These are phyloP conservation scores for Sebastiscus tertius DNA, from an alignment of 2,797 vertebrate genomes.

Conservation along the genomic window DNA sequence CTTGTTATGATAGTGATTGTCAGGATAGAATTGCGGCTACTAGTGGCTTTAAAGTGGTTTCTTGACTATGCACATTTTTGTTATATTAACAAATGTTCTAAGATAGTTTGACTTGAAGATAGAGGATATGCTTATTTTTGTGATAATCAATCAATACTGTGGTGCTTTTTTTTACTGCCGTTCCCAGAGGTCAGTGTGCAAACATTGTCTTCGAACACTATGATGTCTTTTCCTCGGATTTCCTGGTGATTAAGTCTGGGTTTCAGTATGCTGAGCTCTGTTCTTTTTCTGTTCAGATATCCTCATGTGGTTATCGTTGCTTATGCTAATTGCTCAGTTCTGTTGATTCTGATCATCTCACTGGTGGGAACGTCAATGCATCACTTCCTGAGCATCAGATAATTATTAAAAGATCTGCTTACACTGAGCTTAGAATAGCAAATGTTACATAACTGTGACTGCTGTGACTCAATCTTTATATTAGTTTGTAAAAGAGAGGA, in stretches of 20 bases:
- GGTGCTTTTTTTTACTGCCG: neutral
- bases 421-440: neutral
- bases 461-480: neutral
- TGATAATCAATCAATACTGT: slow-evolving; percentile 45
- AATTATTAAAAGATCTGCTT: neutral
- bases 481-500: neutral
- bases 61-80: slow-evolving; percentile 53
- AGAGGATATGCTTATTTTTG: slow-evolving; percentile 43
- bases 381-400: neutral
- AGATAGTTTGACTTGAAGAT: slow-evolving; percentile 46
- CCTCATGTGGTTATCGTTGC: neutral
- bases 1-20: slow-evolving; percentile 66
- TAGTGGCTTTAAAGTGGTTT: slow-evolving; percentile 52
- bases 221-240: slow-evolving; percentile 1
- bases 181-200: slow-evolving; percentile 35
- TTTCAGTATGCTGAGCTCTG: neutral
- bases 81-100: slow-evolving; percentile 37
- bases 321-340: neutral
- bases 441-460: neutral
- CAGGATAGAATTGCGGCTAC: slow-evolving; percentile 50
- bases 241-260: neutral
- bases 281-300: slow-evolving; percentile 11
- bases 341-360: neutral
- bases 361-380: neutral
- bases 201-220: neutral